Base-by-base conservation (phyloP, 2,888 invertebrate species). In the Drosophila atripex region DNA sequence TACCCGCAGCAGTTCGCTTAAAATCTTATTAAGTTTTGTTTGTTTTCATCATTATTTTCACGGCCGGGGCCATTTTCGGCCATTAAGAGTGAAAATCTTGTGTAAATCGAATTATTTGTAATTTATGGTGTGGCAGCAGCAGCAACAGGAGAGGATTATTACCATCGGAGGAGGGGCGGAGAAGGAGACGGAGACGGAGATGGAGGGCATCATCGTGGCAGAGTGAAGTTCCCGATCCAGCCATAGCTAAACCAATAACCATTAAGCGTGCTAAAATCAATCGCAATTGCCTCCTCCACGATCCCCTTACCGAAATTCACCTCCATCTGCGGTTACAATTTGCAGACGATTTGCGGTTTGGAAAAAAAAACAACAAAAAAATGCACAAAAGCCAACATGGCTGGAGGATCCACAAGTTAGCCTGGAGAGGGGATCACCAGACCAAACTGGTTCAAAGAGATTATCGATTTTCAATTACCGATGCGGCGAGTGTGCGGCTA, bases 91-190 rank as follows among this genome's bases (percentile, higher is more conserved):
- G 84, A 84, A 86, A 83, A 86, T 86, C 86, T 87, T 90, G 89
- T 89, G 90, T 89, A 90, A 90, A 90, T 90, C 89, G 90, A 90
- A 90, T 90, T 90, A 90, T 90, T 90, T 88, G 89, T 90, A 90
- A 89, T 90, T 90, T 90, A 89, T 88, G 86, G 82, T 86, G 83
- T 86, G 85, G 88, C 83, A 84, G 47, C 25, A 46, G 47, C 49
- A 11, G 52, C 35, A 35, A 35, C 80, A 77, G 86, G 80, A 84
- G 88, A 88, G 85, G 84, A 85, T 73, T 78, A 70, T 86, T 85
- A 88, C 86, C 88, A 80, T 78, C 2, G 9, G 8, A 18, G 18
- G 14, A 16, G 39, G 8, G 16, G 16, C 0, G 39, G 16, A 16
- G 39, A 18, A 18, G 38, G 38, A 0, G 6, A 12, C 5, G 39